Evolutionary conservation across 2,888 invertebrate species (phyloP).

Genomic region (Xanthorhoe designata): DNA sequence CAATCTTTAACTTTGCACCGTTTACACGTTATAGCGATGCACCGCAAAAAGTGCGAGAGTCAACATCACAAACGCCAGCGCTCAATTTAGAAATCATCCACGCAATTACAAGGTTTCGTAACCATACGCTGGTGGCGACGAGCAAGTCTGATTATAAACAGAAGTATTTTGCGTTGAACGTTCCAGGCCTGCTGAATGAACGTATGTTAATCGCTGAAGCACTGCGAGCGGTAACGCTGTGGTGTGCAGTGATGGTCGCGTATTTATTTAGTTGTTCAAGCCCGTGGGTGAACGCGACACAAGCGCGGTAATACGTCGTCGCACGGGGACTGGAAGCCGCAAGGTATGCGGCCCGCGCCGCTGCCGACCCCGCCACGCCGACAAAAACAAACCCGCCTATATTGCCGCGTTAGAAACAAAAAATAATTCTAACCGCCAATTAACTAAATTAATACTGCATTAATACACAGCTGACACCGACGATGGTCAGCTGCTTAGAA

Average conservation of each 20-base stretch:
- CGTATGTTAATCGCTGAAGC: slow-evolving; percentile 59
- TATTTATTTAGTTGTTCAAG: slow-evolving; percentile 19
- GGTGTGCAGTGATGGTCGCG: slow-evolving; percentile 38
- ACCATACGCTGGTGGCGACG: slow-evolving; percentile 61
- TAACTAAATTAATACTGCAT: slow-evolving; percentile 41
- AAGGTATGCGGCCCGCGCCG: slow-evolving; percentile 57
- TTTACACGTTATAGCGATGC: slow-evolving; percentile 50
- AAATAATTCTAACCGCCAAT: slow-evolving; percentile 50
- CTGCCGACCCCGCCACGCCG: slow-evolving; percentile 56
- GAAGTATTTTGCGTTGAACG: slow-evolving; percentile 57
- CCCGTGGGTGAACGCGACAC: slow-evolving; percentile 49
- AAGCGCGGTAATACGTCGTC: slow-evolving; percentile 61
- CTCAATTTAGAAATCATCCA: slow-evolving; percentile 76
- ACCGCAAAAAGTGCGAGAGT: slow-evolving; percentile 61
- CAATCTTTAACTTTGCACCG: slow-evolving; percentile 41
- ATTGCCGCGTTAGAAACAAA: slow-evolving; percentile 34
- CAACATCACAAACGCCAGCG: slow-evolving; percentile 66
- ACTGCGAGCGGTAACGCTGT: slow-evolving; percentile 44
- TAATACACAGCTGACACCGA: neutral
- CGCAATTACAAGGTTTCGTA: slow-evolving; percentile 74
- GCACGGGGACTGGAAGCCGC: slow-evolving; percentile 68
- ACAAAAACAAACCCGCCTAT: slow-evolving; percentile 47
- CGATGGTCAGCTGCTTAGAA: slow-evolving; percentile 30
- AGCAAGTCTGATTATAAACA: slow-evolving; percentile 74
- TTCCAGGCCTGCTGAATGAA: slow-evolving; percentile 56